Evolutionary conservation across 2,797 vertebrate species (phyloP).

Genomic region (Odontamblyopus rebecca): DNA sequence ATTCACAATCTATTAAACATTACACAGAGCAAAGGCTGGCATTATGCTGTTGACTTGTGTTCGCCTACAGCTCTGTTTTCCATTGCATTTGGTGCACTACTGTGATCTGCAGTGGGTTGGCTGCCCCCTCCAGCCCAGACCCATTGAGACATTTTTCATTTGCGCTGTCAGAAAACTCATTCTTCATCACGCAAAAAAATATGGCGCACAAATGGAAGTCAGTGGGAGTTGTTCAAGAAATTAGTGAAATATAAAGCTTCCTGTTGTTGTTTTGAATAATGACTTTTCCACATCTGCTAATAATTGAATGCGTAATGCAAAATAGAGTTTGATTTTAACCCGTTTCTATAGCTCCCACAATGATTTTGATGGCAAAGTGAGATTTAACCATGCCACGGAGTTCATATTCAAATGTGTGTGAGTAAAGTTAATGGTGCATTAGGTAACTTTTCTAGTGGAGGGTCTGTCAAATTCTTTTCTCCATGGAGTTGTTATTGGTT

Average conservation of each 20-base stretch:
- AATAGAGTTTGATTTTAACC: slow-evolving; percentile 19
- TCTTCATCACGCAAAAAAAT: slow-evolving; percentile 56
- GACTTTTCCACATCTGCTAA: slow-evolving; percentile 20
- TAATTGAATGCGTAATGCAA: slow-evolving; percentile 28
- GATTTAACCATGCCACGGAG: no score
- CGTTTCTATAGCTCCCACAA: not conserved
- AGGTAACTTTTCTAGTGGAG: no score
- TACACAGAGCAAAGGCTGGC: slow-evolving; percentile 71
- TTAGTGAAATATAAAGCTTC: slow-evolving; percentile 48
- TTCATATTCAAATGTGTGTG: no score
- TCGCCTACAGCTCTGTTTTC: slow-evolving; percentile 69
- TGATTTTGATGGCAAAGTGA: not conserved
- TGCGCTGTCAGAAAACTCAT: slow-evolving; percentile 62
- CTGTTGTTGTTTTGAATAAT: slow-evolving; percentile 42
- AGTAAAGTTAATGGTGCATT: no score
- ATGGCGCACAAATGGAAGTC: slow-evolving; percentile 61
- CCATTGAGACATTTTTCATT: slow-evolving; percentile 69
- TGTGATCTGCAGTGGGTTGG: slow-evolving; percentile 70
- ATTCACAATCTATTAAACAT: slow-evolving; percentile 80
- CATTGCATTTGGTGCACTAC: slow-evolving; percentile 68
- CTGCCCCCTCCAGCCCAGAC: slow-evolving; percentile 53
- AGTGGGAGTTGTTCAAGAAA: slow-evolving; percentile 53
- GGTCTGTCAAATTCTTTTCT: no score
- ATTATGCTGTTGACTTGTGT: slow-evolving; percentile 73
- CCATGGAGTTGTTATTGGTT: no score